These are phyloP conservation scores for Balearica regulorum DNA, from an alignment of 2,797 vertebrate genomes.

Conservation along the genomic window DNA sequence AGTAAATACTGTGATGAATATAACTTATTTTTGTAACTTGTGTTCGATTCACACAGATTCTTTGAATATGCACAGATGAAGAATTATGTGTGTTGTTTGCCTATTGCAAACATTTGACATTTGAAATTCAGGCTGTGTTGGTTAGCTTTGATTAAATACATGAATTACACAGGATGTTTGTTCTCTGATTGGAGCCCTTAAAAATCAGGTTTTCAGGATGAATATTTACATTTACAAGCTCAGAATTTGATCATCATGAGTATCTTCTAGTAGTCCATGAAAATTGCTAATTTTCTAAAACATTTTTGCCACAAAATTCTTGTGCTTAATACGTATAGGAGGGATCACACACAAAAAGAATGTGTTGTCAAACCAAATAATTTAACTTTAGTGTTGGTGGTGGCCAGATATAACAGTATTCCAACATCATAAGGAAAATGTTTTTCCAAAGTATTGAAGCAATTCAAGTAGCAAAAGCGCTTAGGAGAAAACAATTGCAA, in stretches of 20 bases:
- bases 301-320: neutral
- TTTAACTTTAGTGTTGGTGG: neutral
- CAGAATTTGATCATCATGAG: slow-evolving; percentile 25
- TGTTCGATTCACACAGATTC: neutral
- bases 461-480: neutral
- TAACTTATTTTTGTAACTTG: neutral
- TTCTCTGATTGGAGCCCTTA: slow-evolving; percentile 56
- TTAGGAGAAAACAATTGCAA: neutral
- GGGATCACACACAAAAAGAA: neutral
- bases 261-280: neutral
- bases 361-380: neutral
- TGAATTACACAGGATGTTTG: slow-evolving; percentile 62
- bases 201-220: slow-evolving; percentile 53
- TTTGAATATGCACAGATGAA: slow-evolving; percentile 37
- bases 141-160: slow-evolving; percentile 59
- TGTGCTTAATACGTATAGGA: neutral
- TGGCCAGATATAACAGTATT: neutral
- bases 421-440: neutral
- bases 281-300: neutral
- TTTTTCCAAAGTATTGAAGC: neutral
- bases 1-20: neutral
- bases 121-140: slow-evolving; percentile 53
- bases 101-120: slow-evolving; percentile 57
- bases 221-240: slow-evolving; percentile 54
- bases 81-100: slow-evolving; percentile 41